Evolutionary conservation across 2,113 vertebrate genomes (phyloP), one percentile per base, ranked within the genome.

Genomic region (Syrmaticus mikado): DNA sequence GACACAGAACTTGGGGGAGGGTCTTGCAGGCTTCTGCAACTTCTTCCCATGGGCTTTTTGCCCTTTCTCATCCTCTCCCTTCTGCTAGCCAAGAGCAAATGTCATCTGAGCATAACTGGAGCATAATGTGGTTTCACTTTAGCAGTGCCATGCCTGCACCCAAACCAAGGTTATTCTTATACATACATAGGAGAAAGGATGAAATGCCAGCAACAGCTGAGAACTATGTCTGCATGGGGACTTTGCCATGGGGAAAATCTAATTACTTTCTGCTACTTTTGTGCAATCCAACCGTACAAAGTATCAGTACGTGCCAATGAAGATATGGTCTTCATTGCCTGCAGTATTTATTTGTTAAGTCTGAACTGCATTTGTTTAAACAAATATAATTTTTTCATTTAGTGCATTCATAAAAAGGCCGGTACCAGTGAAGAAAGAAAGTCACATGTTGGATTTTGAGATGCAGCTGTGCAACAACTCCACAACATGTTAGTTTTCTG

Each of bases 261-360:
- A 55, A 61, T 2, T n/a, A 30, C 19, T 66, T 82, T 79, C 0
- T 1, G n/a, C 24, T 75, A 75, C 62, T 66, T 89, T 53, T 36
- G 53, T 62, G 14, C n/a, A 65, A 25, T 46, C 8, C 40, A 45
- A 8, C 36, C 0, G 0, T 28, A 52, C 55, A 57, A 41, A 3
- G 8, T 62, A 67, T 28, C 71, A 45, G 16, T 15, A 50, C 1
- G 0, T 13, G 28, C 7, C 66, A 78, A 38, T 11, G 38, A 38
- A 38, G 43, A 38, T 20, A 58, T 0, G 4, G n/a, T 28, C 73
- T 65, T 71, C 24, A 27, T 11, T 71, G 68, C 38, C 46, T 70
- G 20, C 19, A 21, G 34, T 30, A 53, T 82, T 78, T 65, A 46
- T 41, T 53, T 71, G 57, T 2, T 43, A 45, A 77, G 28, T 43